Evolutionary conservation across 2,113 vertebrate genomes (phyloP).

Genomic region (Plecotus auritus): DNA sequence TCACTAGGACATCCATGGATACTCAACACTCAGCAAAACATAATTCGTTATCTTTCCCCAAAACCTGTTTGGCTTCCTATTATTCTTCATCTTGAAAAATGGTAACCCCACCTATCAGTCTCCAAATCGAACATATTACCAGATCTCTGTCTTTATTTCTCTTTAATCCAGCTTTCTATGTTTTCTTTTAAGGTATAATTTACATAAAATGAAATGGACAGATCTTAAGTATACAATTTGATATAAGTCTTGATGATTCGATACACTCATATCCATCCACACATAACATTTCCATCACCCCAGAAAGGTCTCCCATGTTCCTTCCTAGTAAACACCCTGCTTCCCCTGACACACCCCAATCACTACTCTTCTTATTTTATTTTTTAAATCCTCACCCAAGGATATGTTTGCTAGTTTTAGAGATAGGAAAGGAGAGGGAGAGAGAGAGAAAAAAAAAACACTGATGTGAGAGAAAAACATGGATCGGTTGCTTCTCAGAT

Average conservation of each 20-base stretch:
- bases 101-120: not conserved
- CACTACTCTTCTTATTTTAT: not conserved
- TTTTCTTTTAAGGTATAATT: not conserved
- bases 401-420: not conserved
- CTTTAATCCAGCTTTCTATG: not conserved
- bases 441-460: no score
- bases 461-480: not conserved
- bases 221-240: not conserved
- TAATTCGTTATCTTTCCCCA: not conserved
- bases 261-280: not conserved
- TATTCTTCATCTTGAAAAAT: slow-evolving; percentile 1
- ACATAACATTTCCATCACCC: not conserved
- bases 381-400: not conserved
- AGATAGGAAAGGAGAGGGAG: not conserved
- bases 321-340: not conserved
- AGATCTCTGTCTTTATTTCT: not conserved
- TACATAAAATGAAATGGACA: not conserved
- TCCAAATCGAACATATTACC: not conserved
- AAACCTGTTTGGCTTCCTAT: not conserved
- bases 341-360: not conserved
- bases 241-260: not conserved
- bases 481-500: not conserved
- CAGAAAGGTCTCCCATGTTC: not conserved
- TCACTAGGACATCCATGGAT: not conserved
- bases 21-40: not conserved